Evolutionary conservation across 2,113 vertebrate species (phyloP).

Genomic region (Cynopterus brachyotis): DNA sequence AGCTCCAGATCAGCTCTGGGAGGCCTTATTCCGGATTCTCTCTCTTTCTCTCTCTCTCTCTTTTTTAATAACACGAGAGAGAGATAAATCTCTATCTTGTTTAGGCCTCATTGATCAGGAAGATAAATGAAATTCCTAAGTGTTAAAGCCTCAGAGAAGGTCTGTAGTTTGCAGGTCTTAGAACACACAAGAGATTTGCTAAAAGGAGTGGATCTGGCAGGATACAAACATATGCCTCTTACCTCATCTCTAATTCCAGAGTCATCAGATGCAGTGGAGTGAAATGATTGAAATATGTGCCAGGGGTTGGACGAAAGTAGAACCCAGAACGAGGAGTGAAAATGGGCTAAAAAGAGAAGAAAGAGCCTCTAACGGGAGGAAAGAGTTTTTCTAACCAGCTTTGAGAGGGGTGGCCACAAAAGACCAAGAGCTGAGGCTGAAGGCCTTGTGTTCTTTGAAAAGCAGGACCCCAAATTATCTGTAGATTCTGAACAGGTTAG

Average conservation of each 20-base stretch:
- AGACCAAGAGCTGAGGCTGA: neutral
- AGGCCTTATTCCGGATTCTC: neutral
- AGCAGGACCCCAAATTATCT: neutral
- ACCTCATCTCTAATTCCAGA: neutral
- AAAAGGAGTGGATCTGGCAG: neutral
- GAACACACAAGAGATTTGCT: neutral
- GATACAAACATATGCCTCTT: neutral
- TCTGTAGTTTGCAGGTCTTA: neutral
- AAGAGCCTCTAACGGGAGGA: neutral
- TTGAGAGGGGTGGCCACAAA: neutral
- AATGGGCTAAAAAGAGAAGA: neutral
- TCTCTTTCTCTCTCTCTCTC: neutral
- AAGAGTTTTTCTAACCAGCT: neutral
- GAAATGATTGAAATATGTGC: neutral
- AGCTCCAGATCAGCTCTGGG: neutral
- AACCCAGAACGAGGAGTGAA: neutral
- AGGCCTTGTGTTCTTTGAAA: neutral
- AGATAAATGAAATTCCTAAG: slow-evolving; percentile 58
- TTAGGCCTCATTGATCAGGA: slow-evolving; percentile 37
- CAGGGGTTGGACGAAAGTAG: neutral
- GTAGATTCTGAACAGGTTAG: neutral
- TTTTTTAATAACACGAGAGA: neutral
- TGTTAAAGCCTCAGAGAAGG: slow-evolving; percentile 30
- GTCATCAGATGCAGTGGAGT: neutral
- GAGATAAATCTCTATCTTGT: slow-evolving; percentile 58